Conservation (phyloP, 1,140 invertebrate genomes). For the Drosophila setifemur region DNA sequence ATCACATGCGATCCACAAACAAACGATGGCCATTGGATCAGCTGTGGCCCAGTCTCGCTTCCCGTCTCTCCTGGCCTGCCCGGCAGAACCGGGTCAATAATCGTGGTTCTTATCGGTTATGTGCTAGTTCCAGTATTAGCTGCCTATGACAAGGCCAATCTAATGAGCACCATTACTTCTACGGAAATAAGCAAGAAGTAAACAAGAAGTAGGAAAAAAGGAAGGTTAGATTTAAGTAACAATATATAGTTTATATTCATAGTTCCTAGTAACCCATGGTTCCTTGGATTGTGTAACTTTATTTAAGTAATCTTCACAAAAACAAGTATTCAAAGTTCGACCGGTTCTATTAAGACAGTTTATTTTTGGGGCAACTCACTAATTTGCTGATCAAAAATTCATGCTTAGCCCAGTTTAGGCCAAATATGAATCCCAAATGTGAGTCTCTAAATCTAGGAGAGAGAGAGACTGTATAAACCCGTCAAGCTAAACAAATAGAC, state of each 20-base stretch:
- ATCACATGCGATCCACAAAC: conserved; percentile 21
- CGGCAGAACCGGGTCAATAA: conserved; percentile 25
- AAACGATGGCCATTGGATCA: conserved; percentile 6
- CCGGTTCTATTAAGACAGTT: no score
- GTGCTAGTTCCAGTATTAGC: conserved; percentile 3
- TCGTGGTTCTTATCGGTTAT: conserved; percentile 17
- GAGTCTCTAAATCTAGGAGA: neutral
- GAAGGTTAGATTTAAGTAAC: neutral
- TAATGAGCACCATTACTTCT: neutral
- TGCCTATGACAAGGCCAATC: conserved; percentile 29
- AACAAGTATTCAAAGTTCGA: no score
- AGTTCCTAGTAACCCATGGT: no score
- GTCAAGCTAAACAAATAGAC: conserved; percentile 9
- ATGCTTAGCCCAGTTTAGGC: no score
- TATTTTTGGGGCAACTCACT: no score
- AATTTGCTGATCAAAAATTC: no score
- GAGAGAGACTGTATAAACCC: neutral
- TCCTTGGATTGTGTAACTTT: no score
- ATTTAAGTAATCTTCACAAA: no score
- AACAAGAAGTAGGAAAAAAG: neutral
- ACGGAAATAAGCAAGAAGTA: conserved; percentile 12
- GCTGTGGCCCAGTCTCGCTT: conserved; percentile 26
- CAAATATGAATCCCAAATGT: conserved; percentile 1
- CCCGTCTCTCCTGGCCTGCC: neutral
- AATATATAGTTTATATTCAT: no score